Percentiles rank a stretch among this genome's conserved stretches.
Evolutionary conservation across 2,113 vertebrate species (phyloP).

Genomic region (Bujurquina vittata): DNA sequence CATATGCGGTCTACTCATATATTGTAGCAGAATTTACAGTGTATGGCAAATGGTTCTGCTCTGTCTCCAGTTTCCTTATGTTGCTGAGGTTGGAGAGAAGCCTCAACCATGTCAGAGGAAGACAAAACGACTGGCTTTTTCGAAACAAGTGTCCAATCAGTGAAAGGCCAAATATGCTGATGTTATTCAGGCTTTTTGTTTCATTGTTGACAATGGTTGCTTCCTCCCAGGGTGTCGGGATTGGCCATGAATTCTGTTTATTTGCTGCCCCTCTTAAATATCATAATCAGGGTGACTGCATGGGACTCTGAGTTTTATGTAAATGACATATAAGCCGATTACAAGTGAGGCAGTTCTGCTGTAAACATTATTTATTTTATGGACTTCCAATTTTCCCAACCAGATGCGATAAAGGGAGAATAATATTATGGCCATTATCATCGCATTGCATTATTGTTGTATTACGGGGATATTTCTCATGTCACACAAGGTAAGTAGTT

Average conservation of each 20-base stretch:
- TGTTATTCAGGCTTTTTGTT: constrained; percentile 17
- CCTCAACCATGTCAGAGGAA: not conserved
- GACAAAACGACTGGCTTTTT: not conserved
- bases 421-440: constrained; percentile 77
- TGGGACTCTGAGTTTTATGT: constrained; percentile 80
- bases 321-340: constrained; percentile 84
- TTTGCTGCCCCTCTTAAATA: constrained; percentile 75
- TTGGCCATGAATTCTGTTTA: constrained; percentile 69
- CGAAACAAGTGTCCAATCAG: not conserved
- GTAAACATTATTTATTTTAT: constrained; percentile 83
- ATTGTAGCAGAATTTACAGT: not conserved
- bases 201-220: constrained; percentile 10
- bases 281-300: constrained; percentile 75
- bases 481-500: constrained; percentile 70
- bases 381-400: constrained; percentile 78
- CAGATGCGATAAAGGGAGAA: constrained; percentile 79
- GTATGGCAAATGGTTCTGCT: not conserved
- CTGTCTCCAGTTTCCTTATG: not conserved
- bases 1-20: not conserved
- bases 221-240: constrained; percentile 41
- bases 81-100: not conserved
- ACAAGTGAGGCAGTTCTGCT: constrained; percentile 75
- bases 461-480: constrained; percentile 77
- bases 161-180: constrained; percentile 15
- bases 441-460: constrained; percentile 69